A percentile compares a stretch with the other conserved stretches of the same genome.
Conservation (phyloP, 2,888 invertebrate species). For the Mayetiola destructor region DNA sequence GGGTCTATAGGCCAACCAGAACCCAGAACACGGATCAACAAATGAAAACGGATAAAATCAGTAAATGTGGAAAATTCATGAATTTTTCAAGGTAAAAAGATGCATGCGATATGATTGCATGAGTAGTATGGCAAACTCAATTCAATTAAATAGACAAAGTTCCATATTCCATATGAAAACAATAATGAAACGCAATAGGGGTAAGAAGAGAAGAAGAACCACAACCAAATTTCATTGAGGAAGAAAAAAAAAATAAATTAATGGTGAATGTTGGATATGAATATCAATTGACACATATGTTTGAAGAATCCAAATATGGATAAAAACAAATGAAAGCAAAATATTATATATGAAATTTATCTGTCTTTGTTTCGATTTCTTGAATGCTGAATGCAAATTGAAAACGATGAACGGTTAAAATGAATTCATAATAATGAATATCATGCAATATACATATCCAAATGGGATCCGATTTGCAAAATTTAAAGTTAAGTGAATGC, state of each 20-base stretch:
- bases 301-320: background rate
- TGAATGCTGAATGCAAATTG: too few relatives aligned
- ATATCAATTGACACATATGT: slow-evolving; percentile 12
- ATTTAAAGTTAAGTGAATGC: slow-evolving; percentile 1
- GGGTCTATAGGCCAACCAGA: background rate
- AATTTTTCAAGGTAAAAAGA: background rate
- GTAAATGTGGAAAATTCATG: background rate
- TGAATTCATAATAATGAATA: slow-evolving; percentile 1
- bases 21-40: background rate
- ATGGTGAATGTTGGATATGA: slow-evolving; percentile 10
- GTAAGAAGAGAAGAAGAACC: background rate
- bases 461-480: slow-evolving; percentile 6
- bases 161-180: too few relatives aligned
- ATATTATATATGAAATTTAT: too few relatives aligned
- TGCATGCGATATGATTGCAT: too few relatives aligned
- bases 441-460: slow-evolving; percentile 3
- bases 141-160: too few relatives aligned
- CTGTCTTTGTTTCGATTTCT: too few relatives aligned
- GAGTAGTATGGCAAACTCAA: too few relatives aligned
- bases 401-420: background rate
- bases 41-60: background rate
- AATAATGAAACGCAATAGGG: background rate
- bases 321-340: background rate
- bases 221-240: background rate
- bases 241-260: background rate